Evolutionary conservation across 2,113 vertebrate genomes (phyloP).

Genomic region (Nestor notabilis): DNA sequence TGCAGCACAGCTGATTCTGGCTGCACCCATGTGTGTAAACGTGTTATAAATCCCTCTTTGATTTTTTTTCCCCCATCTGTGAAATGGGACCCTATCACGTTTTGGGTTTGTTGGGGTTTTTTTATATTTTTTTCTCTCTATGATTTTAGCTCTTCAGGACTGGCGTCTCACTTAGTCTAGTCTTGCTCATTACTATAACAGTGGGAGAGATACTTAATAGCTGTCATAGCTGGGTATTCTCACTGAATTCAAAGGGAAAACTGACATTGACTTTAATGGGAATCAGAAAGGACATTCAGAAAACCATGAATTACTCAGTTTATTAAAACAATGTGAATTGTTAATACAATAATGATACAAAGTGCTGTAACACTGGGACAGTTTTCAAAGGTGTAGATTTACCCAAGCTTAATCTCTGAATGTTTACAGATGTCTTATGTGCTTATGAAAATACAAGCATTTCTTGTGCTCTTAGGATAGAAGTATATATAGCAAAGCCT

Average conservation of each 20-base stretch:
- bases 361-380: not conserved
- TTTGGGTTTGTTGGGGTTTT: too few relatives aligned
- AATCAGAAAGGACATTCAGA: conserved; percentile 25
- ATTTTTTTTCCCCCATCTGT: conserved; percentile 35
- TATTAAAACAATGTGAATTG: not conserved
- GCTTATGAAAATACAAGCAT: conserved; percentile 20
- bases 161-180: not conserved
- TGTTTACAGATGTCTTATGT: conserved; percentile 37
- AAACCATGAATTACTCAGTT: conserved; percentile 19
- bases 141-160: not conserved
- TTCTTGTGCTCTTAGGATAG: not conserved
- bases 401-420: conserved; percentile 11
- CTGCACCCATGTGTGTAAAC: conserved; percentile 64
- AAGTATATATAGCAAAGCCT: not conserved
- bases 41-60: conserved; percentile 52
- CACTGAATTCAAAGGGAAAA: conserved; percentile 41
- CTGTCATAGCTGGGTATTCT: conserved; percentile 13
- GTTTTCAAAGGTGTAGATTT: conserved; percentile 48
- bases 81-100: not conserved
- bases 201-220: conserved; percentile 37
- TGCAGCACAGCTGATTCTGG: conserved; percentile 49
- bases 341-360: conserved; percentile 35
- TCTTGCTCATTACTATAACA: conserved; percentile 24
- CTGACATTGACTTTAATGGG: conserved; percentile 42
- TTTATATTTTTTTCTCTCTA: not conserved